Evolutionary conservation across 2,113 vertebrate species (phyloP), one percentile per base, ranked within the genome.

Genomic region (Oryzias woworae): DNA sequence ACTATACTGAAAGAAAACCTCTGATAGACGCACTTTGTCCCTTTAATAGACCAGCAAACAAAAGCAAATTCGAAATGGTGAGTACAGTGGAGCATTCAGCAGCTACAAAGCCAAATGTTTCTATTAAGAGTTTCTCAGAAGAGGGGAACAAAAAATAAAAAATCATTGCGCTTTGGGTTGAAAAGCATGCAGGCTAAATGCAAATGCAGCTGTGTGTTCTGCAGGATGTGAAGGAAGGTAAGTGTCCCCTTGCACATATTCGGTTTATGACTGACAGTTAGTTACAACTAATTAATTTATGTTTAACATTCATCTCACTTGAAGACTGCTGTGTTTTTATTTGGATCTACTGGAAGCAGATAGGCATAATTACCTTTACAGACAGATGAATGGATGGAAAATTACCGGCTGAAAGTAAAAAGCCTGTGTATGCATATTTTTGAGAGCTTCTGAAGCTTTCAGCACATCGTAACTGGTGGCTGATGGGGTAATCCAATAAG

Each of bases 401-500:
- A 64, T 59, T 71, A 57, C 45, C 41, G 54, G 54, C 47, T 53
- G 15, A 1, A 31, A 54, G 53, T 57, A 59, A 67, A 72, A 71
- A 17, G 75, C 62, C 49, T 3, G 50, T 66, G 55, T 57, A 14
- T 53, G 56, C 55, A 60, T 59, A 58, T 62, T 73, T 80, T 71
- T 55, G n/a, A 68, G 46, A 49, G 18, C 31, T 52, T 75, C 56
- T 65, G 55, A 79, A 76, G 75, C 63, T 80, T 58, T 70, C 64
- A 63, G 56, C 16, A 6, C 50, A 18, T 75, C 48, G 43, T 74
- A 47, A 51, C 73, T 67, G 64, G 58, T 54, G 65, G 77, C 57
- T 75, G 74, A 43, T 44, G 41, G 65, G 69, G 41, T 75, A 77
- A 87, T 84, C 72, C 71, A 81, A 82, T 77, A 76, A 82, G 50